Conservation (phyloP, 2,888 invertebrate genomes). For the Oscheius sp. region DNA sequence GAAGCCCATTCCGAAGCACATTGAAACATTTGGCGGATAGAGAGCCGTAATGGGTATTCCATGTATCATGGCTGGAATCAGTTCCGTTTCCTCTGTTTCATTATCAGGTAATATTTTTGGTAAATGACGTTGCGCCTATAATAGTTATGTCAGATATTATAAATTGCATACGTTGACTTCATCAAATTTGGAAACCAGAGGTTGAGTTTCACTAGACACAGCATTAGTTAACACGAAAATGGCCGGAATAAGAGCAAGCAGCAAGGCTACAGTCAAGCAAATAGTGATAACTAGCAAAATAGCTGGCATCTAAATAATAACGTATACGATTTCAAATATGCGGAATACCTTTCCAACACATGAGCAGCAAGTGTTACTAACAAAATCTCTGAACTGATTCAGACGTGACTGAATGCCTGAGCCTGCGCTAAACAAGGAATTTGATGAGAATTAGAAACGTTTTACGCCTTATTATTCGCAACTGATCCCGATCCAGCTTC, state of each 20-base stretch:
- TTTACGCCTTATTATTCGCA: not conserved
- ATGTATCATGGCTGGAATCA: constrained; percentile 19
- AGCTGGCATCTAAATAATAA: constrained; percentile 34
- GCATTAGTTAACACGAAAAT: constrained; percentile 34
- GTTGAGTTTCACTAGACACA: constrained; percentile 22
- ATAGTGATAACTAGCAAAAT: constrained; percentile 29
- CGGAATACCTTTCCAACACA: constrained; percentile 26
- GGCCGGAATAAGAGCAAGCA: constrained; percentile 37
- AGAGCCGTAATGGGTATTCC: constrained; percentile 48
- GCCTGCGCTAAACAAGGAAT: not conserved
- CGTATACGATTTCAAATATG: not conserved
- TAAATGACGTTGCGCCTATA: constrained; percentile 2
- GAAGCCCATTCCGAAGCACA: constrained; percentile 66
- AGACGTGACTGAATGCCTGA: constrained; percentile 2
- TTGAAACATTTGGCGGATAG: constrained; percentile 62
- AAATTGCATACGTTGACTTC: not conserved
- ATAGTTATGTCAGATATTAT: not conserved
- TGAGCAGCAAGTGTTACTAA: constrained; percentile 27
- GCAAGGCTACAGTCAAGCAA: constrained; percentile 28
- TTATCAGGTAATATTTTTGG: constrained; percentile 6
- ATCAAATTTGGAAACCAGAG: constrained; percentile 19
- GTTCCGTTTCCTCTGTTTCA: constrained; percentile 21
- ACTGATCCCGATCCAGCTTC: not conserved
- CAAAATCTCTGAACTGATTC: constrained; percentile 29
- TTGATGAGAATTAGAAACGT: not conserved